Conservation (phyloP, 2,113 vertebrate species). For the Dasyornis broadbenti region DNA sequence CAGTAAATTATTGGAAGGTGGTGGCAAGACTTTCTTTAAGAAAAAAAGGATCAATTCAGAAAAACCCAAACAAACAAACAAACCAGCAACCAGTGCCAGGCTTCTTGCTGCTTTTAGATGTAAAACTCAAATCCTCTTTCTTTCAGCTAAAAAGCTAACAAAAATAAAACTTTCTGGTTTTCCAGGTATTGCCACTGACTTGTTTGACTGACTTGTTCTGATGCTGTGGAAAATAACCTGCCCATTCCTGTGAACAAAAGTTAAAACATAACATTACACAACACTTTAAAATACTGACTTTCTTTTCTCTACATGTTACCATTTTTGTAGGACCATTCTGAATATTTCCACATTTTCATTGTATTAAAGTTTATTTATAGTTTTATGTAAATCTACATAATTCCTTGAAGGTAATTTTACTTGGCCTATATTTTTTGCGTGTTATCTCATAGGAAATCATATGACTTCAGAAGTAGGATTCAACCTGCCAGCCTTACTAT, state of each 20-base stretch:
- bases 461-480: not conserved
- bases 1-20: constrained; percentile 60
- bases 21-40: not conserved
- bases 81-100: not conserved
- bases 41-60: not conserved
- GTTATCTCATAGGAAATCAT: not conserved
- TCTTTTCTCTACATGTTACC: not conserved
- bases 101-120: not conserved
- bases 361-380: not conserved
- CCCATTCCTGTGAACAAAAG: not conserved
- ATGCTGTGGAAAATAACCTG: not conserved
- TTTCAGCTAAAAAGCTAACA: not conserved
- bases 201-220: not conserved
- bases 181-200: not conserved
- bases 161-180: not conserved
- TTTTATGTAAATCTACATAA: not conserved
- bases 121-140: not conserved
- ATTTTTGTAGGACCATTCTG: not conserved
- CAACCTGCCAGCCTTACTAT: not conserved
- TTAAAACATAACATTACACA: not conserved
- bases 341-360: not conserved
- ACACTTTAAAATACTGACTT: not conserved
- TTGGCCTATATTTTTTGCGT: not conserved
- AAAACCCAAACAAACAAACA: not conserved
- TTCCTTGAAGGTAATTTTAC: not conserved